These are phyloP conservation scores for Zaprionus gabonicus DNA, from an alignment of 1,140 invertebrate species.

Conservation along the genomic window DNA sequence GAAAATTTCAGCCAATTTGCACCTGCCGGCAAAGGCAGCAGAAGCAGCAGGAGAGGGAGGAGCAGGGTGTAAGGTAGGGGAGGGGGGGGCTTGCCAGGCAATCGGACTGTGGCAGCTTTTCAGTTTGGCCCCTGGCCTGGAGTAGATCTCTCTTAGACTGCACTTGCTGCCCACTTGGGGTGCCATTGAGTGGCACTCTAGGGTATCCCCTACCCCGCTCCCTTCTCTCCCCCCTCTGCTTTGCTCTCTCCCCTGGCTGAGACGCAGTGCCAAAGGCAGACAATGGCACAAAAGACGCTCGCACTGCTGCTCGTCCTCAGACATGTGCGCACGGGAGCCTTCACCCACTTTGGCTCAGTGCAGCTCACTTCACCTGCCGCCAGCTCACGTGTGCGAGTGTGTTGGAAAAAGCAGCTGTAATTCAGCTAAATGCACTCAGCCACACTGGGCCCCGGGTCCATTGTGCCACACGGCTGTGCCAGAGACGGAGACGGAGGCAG, in stretches of 20 bases:
- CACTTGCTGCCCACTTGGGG: constrained; percentile 37
- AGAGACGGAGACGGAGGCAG: background rate
- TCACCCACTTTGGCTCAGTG: constrained; percentile 69
- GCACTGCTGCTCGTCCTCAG: constrained; percentile 52
- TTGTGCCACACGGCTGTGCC: constrained; percentile 19
- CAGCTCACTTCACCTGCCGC: constrained; percentile 46
- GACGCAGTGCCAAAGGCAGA: constrained; percentile 47
- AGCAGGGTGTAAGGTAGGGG: too few species aligned
- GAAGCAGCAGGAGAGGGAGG: too few species aligned
- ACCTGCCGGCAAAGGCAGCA: constrained; percentile 3
- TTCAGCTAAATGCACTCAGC: constrained; percentile 81
- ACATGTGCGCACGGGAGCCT: constrained; percentile 62
- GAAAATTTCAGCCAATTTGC: constrained; percentile 61
- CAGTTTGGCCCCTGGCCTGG: constrained; percentile 27
- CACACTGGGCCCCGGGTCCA: constrained; percentile 39
- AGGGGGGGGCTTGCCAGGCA: too few species aligned
- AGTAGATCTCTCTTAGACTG: constrained; percentile 6
- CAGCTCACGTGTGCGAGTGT: constrained; percentile 45
- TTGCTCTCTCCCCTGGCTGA: constrained; percentile 30
- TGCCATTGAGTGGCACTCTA: constrained; percentile 69
- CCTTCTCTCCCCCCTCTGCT: background rate
- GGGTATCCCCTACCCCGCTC: background rate
- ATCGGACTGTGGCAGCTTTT: background rate
- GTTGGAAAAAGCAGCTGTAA: constrained; percentile 62
- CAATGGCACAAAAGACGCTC: constrained; percentile 75